Percentiles rank a stretch among this genome's conserved stretches.
Conservation (phyloP, 2,113 vertebrate genomes). For the Notothenia coriiceps region DNA sequence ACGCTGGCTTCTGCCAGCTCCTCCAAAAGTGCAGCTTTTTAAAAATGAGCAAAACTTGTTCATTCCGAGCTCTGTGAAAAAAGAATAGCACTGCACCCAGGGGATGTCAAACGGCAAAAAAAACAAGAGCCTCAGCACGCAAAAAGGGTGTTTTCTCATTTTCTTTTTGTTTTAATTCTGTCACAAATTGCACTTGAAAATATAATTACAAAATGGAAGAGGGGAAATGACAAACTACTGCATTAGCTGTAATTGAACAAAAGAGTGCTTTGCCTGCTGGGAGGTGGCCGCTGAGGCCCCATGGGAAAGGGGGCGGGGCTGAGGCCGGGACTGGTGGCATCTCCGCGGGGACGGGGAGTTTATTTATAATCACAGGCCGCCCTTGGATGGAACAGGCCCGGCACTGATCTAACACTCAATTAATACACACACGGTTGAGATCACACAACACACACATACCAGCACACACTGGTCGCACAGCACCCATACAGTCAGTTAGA, state of each 20-base stretch:
- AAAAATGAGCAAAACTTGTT: conserved; percentile 88
- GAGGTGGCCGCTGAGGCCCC: conserved; percentile 90
- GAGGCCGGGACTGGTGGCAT: conserved; percentile 92
- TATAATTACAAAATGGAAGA: conserved; percentile 92
- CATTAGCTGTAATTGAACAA: conserved; percentile 99
- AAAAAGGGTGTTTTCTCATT: conserved; percentile 55
- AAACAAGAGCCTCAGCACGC: conserved; percentile 87
- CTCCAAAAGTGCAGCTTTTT: conserved; percentile 90
- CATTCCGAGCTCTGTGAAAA: conserved; percentile 92
- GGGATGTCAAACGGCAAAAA: conserved; percentile 88
- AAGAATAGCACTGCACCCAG: conserved; percentile 91
- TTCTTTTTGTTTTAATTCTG: conserved; percentile 91
- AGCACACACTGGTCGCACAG: conserved; percentile 35
- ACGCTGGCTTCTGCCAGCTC: conserved; percentile 87
- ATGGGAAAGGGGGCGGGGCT: conserved; percentile 94
- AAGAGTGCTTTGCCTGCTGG: conserved; percentile 95
- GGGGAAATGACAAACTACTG: conserved; percentile 96
- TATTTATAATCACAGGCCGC: conserved; percentile 91
- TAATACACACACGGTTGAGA: conserved; percentile 92
- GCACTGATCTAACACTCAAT: conserved; percentile 95
- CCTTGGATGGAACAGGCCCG: conserved; percentile 88
- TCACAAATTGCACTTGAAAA: conserved; percentile 98
- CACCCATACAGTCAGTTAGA: conserved; percentile 75
- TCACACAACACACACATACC: conserved; percentile 83
- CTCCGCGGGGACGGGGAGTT: conserved; percentile 93